Percentiles rank a stretch among this genome's conserved stretches.
These are phyloP conservation scores for Presbytis comata DNA, from an alignment of 2,797 vertebrate genomes.

Conservation along the genomic window DNA sequence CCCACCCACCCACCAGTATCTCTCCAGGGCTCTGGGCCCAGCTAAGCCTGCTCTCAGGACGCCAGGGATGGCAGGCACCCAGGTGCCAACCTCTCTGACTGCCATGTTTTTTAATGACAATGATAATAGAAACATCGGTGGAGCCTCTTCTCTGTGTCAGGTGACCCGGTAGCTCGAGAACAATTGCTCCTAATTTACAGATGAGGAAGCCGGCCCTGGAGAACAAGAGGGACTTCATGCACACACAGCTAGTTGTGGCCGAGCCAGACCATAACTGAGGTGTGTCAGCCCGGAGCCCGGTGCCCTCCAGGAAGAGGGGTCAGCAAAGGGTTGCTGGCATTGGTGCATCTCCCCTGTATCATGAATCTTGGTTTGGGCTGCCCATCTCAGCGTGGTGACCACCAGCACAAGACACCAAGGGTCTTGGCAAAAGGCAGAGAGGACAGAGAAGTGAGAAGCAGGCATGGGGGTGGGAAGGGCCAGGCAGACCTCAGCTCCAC, in stretches of 20 bases:
- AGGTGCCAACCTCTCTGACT: neutral
- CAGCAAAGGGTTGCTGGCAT: neutral
- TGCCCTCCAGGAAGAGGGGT: neutral
- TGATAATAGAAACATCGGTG: fast-evolving
- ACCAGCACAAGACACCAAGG: fast-evolving
- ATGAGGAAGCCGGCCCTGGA: neutral
- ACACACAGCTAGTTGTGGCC: neutral
- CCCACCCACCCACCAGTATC: no score
- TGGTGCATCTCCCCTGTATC: neutral
- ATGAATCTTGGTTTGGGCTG: fast-evolving
- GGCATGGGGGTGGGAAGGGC: fast-evolving
- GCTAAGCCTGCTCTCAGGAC: neutral
- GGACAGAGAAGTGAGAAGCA: neutral
- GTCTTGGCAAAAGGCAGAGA: neutral
- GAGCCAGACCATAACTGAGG: fast-evolving
- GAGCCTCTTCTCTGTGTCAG: neutral
- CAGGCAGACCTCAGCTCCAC: neutral
- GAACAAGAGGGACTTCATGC: neutral
- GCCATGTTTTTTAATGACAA: neutral
- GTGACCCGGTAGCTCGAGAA: neutral
- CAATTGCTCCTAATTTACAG: neutral
- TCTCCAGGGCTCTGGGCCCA: neutral
- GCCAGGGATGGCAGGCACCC: neutral
- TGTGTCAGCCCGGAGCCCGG: fast-evolving
- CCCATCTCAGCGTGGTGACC: neutral